A percentile compares a stretch with the other conserved stretches of the same genome.
phyloP scores from a whole-genome alignment of 2,797 vertebrate species.

The Halcyon chelicuti region DNA sequence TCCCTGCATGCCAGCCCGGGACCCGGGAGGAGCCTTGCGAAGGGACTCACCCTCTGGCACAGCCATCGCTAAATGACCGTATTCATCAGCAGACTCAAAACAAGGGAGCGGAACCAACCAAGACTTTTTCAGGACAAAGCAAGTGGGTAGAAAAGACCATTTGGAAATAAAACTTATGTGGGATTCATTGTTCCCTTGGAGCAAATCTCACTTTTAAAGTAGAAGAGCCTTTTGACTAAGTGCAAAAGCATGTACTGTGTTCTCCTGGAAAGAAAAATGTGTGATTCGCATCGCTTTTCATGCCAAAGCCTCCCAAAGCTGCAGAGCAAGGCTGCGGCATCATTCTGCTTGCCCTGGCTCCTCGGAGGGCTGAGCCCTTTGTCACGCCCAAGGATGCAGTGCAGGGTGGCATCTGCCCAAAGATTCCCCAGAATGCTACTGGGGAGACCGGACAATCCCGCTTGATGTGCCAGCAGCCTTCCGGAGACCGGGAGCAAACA shows the following conservation, averaged over 20 bases:
- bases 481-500: fast-evolving
- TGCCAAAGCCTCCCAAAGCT: neutral
- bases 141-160: fast-evolving
- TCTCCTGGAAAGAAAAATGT: neutral
- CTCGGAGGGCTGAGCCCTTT: fast-evolving
- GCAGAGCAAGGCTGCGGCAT: fast-evolving
- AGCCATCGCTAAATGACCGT: fast-evolving
- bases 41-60: neutral
- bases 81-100: neutral
- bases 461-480: neutral
- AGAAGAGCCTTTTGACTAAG: conserved; percentile 43
- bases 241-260: conserved; percentile 17
- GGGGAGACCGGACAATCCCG: neutral
- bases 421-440: fast-evolving
- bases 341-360: neutral
- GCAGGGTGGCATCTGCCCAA: no score
- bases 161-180: neutral
- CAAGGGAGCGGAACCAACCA: neutral
- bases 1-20: neutral
- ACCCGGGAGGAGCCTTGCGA: neutral
- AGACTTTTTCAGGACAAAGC: conserved; percentile 4
- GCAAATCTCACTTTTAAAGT: conserved; percentile 23
- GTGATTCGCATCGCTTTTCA: neutral
- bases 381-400: fast-evolving
- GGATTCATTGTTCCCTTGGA: conserved; percentile 28